Evolutionary conservation across 2,888 invertebrate genomes (phyloP).

Genomic region (Nemoura dubitans): DNA sequence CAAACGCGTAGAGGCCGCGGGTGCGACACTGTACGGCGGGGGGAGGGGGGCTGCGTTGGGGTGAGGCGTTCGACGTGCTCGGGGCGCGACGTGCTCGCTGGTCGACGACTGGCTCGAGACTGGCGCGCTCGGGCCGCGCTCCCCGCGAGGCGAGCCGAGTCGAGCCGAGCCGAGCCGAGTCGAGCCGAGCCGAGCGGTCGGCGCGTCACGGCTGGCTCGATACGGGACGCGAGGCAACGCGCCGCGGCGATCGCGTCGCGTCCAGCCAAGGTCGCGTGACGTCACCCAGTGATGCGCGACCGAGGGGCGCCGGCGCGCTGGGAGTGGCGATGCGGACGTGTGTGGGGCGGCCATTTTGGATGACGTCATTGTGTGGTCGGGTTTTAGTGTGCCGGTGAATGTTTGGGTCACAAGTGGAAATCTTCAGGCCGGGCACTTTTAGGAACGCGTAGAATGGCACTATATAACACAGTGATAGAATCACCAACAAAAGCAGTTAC

Average conservation of each 20-base stretch:
- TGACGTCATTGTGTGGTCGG: too few relatives aligned
- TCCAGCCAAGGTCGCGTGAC: constrained; percentile 46
- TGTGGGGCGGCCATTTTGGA: neutral
- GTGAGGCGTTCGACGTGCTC: neutral
- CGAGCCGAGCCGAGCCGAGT: too few relatives aligned
- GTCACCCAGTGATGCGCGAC: constrained; percentile 49
- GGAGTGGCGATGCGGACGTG: neutral
- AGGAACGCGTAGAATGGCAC: too few relatives aligned
- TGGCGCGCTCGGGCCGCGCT: constrained; percentile 57
- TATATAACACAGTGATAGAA: too few relatives aligned
- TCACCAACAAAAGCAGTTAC: too few relatives aligned
- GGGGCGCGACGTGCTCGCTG: constrained; percentile 43
- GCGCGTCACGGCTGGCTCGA: constrained; percentile 57
- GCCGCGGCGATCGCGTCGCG: constrained; percentile 36
- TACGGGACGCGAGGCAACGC: constrained; percentile 50
- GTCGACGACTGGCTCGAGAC: constrained; percentile 57
- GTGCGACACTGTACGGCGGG: neutral
- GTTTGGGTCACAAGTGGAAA: too few relatives aligned
- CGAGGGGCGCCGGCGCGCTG: constrained; percentile 22
- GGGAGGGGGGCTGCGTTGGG: too few relatives aligned
- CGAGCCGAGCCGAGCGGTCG: constrained; percentile 57
- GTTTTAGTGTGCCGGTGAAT: too few relatives aligned
- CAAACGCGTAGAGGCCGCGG: too few relatives aligned
- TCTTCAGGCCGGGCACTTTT: too few relatives aligned
- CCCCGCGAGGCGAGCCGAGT: too few relatives aligned